Evolutionary conservation across 2,113 vertebrate genomes (phyloP), one percentile per base, ranked within the genome.

Genomic region (Ciconia boyciana): DNA sequence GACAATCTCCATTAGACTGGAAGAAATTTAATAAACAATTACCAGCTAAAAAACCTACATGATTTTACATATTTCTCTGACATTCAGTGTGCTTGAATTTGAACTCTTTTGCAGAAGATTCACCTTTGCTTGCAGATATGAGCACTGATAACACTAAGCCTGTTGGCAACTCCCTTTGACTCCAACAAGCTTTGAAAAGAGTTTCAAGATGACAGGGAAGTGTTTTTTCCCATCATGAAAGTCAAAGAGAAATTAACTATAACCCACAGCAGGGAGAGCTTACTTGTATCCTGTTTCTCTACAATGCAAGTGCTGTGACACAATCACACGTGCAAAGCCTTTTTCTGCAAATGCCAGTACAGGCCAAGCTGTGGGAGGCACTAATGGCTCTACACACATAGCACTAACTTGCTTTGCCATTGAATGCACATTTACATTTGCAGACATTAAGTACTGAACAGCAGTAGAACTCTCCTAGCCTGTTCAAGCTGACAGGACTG

Each of bases 1-100:
- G 58, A 78, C 95, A 91, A 95, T 32, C 66, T 80, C 10, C 69
- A 87, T 91, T 89, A 93, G n/a, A 91, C 64, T 83, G 32, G 28
- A 74, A 84, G 46, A 81, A 86, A 97, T 91, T 62, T 95, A 86
- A 93, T 93, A 90, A 85, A 68, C 41, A 93, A 79, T 97, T 96
- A 84, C 49, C 51, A 80, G 28, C 51, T 68, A 74, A 95, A 96
- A 74, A 62, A 57, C 3, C 70, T 79, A 28, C 26, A 68, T 85
- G 61, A 82, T 86, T 76, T 95, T 80, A 85, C 25, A 46, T 62
- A 75, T 44, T 64, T 49, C 70, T 82, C 43, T 80, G 76, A 65
- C 29, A 65, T 49, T 72, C 18, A 25, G 7, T 9, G 25, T 43
- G 9, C 54, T 83, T 80, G 44, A 75, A 43, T 85, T 57, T 58